A percentile compares a stretch with the other conserved stretches of the same genome.
phyloP scores from a whole-genome alignment of 2,888 invertebrate species.

The Xiphydria camelus region DNA sequence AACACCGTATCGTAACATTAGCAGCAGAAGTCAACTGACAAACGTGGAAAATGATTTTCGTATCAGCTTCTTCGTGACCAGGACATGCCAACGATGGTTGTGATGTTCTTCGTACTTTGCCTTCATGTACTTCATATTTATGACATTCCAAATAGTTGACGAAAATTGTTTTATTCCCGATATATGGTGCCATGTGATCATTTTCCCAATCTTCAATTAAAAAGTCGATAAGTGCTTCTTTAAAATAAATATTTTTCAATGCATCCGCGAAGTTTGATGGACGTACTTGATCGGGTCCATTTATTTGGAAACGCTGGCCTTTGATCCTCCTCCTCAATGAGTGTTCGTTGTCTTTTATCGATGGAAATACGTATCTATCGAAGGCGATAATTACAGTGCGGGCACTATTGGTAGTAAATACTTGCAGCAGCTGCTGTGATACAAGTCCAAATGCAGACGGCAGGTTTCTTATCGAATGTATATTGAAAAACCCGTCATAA shows the following conservation, averaged over 20 bases:
- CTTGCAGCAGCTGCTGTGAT: slow-evolving; percentile 15
- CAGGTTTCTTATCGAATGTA: slow-evolving; percentile 19
- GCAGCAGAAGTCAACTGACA: background rate
- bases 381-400: slow-evolving; percentile 16
- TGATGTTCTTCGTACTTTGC: no score
- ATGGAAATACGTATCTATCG: slow-evolving; percentile 5
- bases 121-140: slow-evolving; percentile 14
- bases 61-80: no score
- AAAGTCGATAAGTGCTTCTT: no score
- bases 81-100: no score
- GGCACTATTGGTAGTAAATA: slow-evolving; percentile 10
- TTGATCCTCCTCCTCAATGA: slow-evolving; percentile 6
- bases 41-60: slow-evolving; percentile 3
- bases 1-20: no score
- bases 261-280: slow-evolving; percentile 23
- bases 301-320: slow-evolving; percentile 17
- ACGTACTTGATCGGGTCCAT: slow-evolving; percentile 23
- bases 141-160: slow-evolving; percentile 21
- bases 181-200: slow-evolving; percentile 21
- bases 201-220: slow-evolving; percentile 23
- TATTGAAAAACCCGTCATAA: slow-evolving; percentile 21
- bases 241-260: slow-evolving; percentile 28
- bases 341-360: no score
- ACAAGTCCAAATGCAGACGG: slow-evolving; percentile 20
- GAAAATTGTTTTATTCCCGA: slow-evolving; percentile 23